Evolutionary conservation across 2,797 vertebrate genomes (phyloP).

Genomic region (Echiichthys vipera): DNA sequence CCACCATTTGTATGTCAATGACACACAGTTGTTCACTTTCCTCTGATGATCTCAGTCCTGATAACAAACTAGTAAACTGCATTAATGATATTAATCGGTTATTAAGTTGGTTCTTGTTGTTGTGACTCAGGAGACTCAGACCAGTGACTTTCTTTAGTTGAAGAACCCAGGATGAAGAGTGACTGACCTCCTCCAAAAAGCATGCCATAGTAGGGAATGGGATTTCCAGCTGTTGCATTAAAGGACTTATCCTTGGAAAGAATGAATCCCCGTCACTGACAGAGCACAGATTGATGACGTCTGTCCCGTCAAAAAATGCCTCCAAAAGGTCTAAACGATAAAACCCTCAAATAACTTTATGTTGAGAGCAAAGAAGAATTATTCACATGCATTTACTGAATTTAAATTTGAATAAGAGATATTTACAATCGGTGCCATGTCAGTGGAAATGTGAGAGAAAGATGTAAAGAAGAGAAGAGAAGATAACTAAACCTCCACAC

Average conservation of each 20-base stretch:
- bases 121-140: not conserved
- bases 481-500: not conserved
- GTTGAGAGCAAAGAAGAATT: not conserved
- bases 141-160: not conserved
- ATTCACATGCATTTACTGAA: not conserved
- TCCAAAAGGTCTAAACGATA: not conserved
- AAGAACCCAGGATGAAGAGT: slow-evolving; percentile 28
- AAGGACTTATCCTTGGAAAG: slow-evolving; percentile 7
- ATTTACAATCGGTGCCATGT: slow-evolving; percentile 38
- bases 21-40: too few species aligned
- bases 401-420: not conserved
- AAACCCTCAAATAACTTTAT: not conserved
- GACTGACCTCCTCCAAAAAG: slow-evolving; percentile 32
- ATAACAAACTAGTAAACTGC: too few species aligned
- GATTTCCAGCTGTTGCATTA: slow-evolving; percentile 20
- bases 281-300: slow-evolving; percentile 41
- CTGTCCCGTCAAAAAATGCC: slow-evolving; percentile 1
- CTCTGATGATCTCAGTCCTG: too few species aligned
- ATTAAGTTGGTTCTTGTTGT: not conserved
- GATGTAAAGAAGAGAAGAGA: not conserved
- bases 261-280: not conserved
- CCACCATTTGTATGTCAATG: too few species aligned
- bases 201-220: slow-evolving; percentile 32
- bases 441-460: slow-evolving; percentile 5
- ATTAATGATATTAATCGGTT: too few species aligned